Conservation (phyloP, 2,888 invertebrate genomes). For the Biston betularia region DNA sequence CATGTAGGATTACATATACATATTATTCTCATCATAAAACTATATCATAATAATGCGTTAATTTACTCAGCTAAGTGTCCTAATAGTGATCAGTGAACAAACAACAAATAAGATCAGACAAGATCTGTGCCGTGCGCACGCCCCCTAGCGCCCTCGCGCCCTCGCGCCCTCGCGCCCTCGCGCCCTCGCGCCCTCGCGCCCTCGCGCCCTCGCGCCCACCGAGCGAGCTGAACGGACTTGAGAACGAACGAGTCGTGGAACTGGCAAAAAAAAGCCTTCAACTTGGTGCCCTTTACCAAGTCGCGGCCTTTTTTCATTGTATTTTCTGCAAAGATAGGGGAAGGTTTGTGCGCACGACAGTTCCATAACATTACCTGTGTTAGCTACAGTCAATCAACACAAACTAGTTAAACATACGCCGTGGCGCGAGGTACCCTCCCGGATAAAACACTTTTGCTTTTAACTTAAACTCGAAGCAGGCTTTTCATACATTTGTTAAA, state of each 20-base stretch:
- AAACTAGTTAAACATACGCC: slow-evolving; percentile 54
- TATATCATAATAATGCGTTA: slow-evolving; percentile 79
- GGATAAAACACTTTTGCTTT: too few relatives aligned
- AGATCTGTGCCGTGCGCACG: slow-evolving; percentile 41
- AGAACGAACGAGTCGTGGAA: not conserved
- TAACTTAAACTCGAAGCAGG: too few relatives aligned
- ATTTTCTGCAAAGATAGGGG: not conserved
- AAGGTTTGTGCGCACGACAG: slow-evolving; percentile 35
- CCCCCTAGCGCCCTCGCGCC: slow-evolving; percentile 14
- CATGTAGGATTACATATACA: slow-evolving; percentile 86
- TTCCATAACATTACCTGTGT: slow-evolving; percentile 58
- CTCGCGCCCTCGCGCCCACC: not conserved
- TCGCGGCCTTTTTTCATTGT: too few relatives aligned
- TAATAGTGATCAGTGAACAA: slow-evolving; percentile 80
- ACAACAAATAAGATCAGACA: slow-evolving; percentile 78
- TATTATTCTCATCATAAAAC: slow-evolving; percentile 83
- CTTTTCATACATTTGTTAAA: too few relatives aligned
- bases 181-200: too few relatives aligned
- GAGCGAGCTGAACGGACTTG: not conserved
- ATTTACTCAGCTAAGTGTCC: slow-evolving; percentile 82
- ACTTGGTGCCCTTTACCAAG: too few relatives aligned
- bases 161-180: too few relatives aligned
- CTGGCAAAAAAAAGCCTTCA: not conserved
- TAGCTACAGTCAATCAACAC: slow-evolving; percentile 71
- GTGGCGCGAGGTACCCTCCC: slow-evolving; percentile 32